These are phyloP conservation scores for Zoroaster sp. DNA, from an alignment of 53 echinoderm and acorn worm genomes.

Conservation along the genomic window DNA sequence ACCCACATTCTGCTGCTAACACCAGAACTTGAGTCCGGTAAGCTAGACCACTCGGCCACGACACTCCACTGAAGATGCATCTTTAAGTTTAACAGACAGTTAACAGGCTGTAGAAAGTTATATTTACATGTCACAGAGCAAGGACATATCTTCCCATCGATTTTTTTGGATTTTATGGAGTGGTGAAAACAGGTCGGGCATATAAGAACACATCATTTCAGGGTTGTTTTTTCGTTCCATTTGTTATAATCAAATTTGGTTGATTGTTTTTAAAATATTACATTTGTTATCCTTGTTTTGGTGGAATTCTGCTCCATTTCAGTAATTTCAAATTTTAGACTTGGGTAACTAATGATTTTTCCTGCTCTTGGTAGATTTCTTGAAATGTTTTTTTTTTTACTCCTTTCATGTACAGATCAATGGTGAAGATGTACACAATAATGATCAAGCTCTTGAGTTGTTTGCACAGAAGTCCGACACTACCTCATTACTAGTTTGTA, in stretches of 20 bases:
- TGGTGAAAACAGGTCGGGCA: too few relatives aligned
- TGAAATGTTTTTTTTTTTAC: not conserved
- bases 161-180: too few relatives aligned
- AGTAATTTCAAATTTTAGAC: not conserved
- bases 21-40: too few relatives aligned
- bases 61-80: too few relatives aligned
- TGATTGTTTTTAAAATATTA: not conserved
- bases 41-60: too few relatives aligned
- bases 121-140: too few relatives aligned
- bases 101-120: too few relatives aligned
- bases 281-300: not conserved
- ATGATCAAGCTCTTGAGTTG: slow-evolving; percentile 89
- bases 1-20: too few relatives aligned
- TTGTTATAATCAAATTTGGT: not conserved
- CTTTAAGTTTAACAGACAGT: too few relatives aligned
- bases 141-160: too few relatives aligned
- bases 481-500: slow-evolving; percentile 85
- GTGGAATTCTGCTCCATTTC: not conserved
- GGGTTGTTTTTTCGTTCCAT: not conserved
- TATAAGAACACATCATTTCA: not conserved
- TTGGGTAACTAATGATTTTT: too few relatives aligned
- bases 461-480: slow-evolving; percentile 82
- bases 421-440: slow-evolving; percentile 96
- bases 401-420: slow-evolving; percentile 71
- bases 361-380: too few relatives aligned